Evolutionary conservation across 2,888 invertebrate genomes (phyloP).

Genomic region (Caenorhabditis panamensis): DNA sequence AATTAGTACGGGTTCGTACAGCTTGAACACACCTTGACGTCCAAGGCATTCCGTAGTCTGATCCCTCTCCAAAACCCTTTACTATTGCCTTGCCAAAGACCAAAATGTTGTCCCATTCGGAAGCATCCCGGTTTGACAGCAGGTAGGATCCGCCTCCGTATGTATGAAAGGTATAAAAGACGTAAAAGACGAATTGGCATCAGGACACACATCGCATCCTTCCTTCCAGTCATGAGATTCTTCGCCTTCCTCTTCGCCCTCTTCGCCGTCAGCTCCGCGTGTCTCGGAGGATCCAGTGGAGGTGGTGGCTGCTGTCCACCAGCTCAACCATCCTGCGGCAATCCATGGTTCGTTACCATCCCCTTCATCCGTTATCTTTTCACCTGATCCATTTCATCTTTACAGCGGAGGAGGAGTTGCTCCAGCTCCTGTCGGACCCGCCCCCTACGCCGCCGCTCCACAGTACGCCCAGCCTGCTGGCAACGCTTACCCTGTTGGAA

Average conservation of each 20-base stretch:
- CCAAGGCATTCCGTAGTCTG: neutral
- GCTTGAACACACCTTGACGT: neutral
- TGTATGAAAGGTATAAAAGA: slow-evolving; percentile 30
- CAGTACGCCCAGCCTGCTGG: slow-evolving; percentile 40
- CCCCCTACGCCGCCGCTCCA: slow-evolving; percentile 14
- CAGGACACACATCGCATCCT: slow-evolving; percentile 28
- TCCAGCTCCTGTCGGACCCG: slow-evolving; percentile 47
- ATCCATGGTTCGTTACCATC: slow-evolving; percentile 48
- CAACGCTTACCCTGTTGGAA: slow-evolving; percentile 44
- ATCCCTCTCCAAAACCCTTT: neutral
- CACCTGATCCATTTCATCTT: slow-evolving; percentile 25
- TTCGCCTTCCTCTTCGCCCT: slow-evolving; percentile 44
- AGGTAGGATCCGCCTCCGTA: slow-evolving; percentile 23
- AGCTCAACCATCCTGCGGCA: slow-evolving; percentile 59
- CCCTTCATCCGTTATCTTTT: slow-evolving; percentile 4
- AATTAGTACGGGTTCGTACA: neutral
- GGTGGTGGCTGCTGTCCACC: slow-evolving; percentile 63
- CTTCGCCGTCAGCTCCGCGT: slow-evolving; percentile 51
- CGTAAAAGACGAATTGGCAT: slow-evolving; percentile 16
- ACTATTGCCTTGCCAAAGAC: neutral
- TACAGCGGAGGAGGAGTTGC: slow-evolving; percentile 54
- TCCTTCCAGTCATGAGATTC: slow-evolving; percentile 38
- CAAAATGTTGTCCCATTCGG: slow-evolving; percentile 7
- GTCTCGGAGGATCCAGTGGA: slow-evolving; percentile 53
- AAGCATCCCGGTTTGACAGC: slow-evolving; percentile 30